Base-by-base conservation (phyloP, 2,113 vertebrate genomes). In the Nycticryphes semicollaris region DNA sequence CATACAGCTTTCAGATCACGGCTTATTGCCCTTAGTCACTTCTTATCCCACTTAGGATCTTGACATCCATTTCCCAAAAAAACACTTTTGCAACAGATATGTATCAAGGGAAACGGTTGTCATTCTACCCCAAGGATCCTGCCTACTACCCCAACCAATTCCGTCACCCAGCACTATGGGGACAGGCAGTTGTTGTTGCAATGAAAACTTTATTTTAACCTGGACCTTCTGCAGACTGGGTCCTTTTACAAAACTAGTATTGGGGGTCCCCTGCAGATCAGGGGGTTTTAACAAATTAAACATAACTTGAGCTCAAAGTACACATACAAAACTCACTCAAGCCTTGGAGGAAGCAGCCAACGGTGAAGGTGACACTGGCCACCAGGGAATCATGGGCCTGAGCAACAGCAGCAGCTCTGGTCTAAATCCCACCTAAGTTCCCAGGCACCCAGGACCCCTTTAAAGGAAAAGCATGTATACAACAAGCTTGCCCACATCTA, bases 331-430 rank as follows among this genome's bases (percentile, higher is more conserved):
- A n/a, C 13, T 85, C 23, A 43, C 35, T 64, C 25, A 72, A 33
- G 27, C 57, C 43, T 57, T 1, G 2, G 50, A 57, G 22, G 31
- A 64, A 51, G 43, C 22, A 64, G 25, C 35, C 57, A 43, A 12
- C 0, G 1, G 16, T 90, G 63, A 21, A 69, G 24, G 20, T 0
- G 7, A 27, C 24, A 48, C 24, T 41, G 41, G 1, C 24, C 14
- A 17, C n/a, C 0, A 1, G 22, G 12, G 7, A 12, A 78, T 28
- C 10, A 7, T 0, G 0, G 43, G 9, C 35, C 50, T 63, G 17
- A 53, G 51, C 28, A 54, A 28, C 39, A 51, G 24, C 41, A 41
- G 37, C 33, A 76, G 28, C 33, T 62, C 37, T 62, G 19, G 8
- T 39, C 54, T 47, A 47, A 47, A 30, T 62, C 45, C 8, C 7